Percentiles rank a stretch among this genome's conserved stretches.
Evolutionary conservation across 1,140 invertebrate species (phyloP).

Genomic region (Uloborus diversus): DNA sequence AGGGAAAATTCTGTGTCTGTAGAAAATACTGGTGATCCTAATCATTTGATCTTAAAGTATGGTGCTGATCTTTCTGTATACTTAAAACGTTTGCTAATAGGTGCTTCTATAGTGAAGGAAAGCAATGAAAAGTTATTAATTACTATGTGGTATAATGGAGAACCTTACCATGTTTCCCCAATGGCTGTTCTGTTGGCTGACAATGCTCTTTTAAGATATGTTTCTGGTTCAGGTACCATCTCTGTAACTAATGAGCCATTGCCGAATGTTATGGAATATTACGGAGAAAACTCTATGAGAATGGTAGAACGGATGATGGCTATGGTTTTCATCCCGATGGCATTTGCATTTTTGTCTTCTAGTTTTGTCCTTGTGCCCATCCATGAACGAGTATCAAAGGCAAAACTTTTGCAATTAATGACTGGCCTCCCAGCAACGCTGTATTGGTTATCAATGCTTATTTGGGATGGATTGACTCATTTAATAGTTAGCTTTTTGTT

Average conservation of each 20-base stretch:
- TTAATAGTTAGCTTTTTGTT: constrained; percentile 28
- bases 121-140: neutral
- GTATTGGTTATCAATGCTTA: constrained; percentile 56
- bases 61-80: constrained; percentile 15
- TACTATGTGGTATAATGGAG: constrained; percentile 57
- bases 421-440: constrained; percentile 41
- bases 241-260: constrained; percentile 26
- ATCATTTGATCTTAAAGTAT: constrained; percentile 20
- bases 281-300: neutral
- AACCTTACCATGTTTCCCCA: constrained; percentile 40
- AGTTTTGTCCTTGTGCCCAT: constrained; percentile 57
- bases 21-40: constrained; percentile 6
- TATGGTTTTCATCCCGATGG: constrained; percentile 54
- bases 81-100: constrained; percentile 25
- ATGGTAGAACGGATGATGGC: neutral
- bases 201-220: constrained; percentile 25
- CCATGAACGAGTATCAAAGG: constrained; percentile 58
- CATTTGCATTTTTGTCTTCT: constrained; percentile 57
- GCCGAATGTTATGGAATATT: neutral
- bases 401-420: constrained; percentile 60
- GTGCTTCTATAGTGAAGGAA: constrained; percentile 14
- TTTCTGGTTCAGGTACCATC: constrained; percentile 13
- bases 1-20: neutral
- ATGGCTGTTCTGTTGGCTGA: constrained; percentile 41
- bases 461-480: constrained; percentile 54